Percentiles rank a stretch among this genome's conserved stretches.
Conservation (phyloP, 2,113 vertebrate species). For the Ctenodactylus gundi region DNA sequence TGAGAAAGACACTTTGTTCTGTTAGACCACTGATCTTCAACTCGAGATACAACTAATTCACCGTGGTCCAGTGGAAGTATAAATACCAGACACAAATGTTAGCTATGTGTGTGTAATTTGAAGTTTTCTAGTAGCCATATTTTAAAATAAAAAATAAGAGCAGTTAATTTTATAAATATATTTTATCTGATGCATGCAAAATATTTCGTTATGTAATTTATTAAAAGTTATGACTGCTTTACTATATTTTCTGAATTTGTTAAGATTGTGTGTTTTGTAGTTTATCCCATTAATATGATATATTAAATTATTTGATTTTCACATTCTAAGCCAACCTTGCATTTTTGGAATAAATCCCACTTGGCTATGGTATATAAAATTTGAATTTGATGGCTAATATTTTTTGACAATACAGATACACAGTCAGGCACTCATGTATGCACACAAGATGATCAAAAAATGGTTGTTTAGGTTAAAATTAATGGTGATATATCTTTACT, state of each 20-base stretch:
- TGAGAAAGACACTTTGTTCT: neutral
- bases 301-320: neutral
- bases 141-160: neutral
- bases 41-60: neutral
- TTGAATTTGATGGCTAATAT: neutral
- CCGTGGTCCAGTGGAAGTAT: neutral
- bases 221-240: neutral
- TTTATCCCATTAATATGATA: neutral
- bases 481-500: too few relatives aligned
- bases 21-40: neutral
- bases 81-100: neutral
- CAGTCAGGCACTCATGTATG: too few relatives aligned
- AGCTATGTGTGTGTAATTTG: neutral
- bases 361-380: neutral
- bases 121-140: neutral
- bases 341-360: neutral
- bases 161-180: neutral
- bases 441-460: too few relatives aligned
- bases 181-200: slow-evolving; percentile 12
- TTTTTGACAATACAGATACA: too few relatives aligned
- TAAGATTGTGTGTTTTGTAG: neutral
- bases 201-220: neutral
- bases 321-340: neutral
- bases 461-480: too few relatives aligned
- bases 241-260: neutral